phyloP scores from a whole-genome alignment of 1,140 invertebrate species.

The Drosophila yakuba region DNA sequence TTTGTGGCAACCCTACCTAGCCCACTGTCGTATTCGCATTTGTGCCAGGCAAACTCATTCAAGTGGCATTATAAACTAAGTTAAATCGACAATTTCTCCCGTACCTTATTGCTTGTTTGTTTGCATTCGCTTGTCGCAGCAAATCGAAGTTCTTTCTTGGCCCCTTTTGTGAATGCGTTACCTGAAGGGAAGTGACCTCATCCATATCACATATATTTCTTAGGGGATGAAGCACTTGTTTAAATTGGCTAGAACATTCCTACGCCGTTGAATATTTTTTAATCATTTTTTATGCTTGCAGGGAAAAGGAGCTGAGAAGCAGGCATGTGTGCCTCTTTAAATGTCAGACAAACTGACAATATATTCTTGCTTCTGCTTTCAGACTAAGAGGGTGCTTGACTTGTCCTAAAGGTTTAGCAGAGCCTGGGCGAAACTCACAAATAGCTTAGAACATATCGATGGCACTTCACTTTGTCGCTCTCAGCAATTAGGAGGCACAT shows the following conservation, averaged over 20 bases:
- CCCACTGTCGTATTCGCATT: conserved; percentile 20
- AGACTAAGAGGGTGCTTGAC: not conserved
- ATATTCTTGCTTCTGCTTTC: too few species aligned
- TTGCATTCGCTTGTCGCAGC: conserved; percentile 58
- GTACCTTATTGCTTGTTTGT: conserved; percentile 79
- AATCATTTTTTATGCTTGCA: too few species aligned
- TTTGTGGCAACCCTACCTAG: conserved; percentile 14
- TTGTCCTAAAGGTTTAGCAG: conserved; percentile 9
- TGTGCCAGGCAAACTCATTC: conserved; percentile 67
- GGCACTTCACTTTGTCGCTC: conserved; percentile 21
- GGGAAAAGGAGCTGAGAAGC: too few species aligned
- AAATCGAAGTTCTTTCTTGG: conserved; percentile 35
- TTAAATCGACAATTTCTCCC: conserved; percentile 76
- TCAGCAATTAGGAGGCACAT: conserved; percentile 42
- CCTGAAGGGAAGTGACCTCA: conserved; percentile 5
- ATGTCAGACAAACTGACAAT: too few species aligned
- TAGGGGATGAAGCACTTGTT: not conserved
- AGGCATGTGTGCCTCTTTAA: too few species aligned
- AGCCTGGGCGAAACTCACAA: conserved; percentile 19
- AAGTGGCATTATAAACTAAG: conserved; percentile 83
- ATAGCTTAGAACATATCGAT: not conserved
- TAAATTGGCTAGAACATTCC: not conserved
- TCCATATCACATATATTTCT: not conserved
- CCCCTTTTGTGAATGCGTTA: conserved; percentile 6
- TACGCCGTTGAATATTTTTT: too few species aligned